Base-by-base conservation (phyloP, 2,797 vertebrate genomes). In the Meriones psammophilus region DNA sequence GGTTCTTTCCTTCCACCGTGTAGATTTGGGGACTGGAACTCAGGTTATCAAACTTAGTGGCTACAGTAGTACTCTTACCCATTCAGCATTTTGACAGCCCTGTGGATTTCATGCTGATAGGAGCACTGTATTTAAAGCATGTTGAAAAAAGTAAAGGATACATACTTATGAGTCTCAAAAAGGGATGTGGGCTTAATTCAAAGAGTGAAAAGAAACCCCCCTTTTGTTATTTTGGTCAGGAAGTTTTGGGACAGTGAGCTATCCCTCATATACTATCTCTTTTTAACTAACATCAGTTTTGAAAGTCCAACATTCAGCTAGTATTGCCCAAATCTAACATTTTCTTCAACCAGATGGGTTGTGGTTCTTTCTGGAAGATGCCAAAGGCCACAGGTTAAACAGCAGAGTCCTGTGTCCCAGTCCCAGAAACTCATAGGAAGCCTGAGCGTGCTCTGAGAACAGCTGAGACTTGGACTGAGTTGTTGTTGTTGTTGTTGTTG, bases 31-130 rank as follows among this genome's bases (percentile, higher is more conserved):
- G 22, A 2, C 8, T 18, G 56, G 84, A 71, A 6, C 33, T 71
- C 66, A 2, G 46, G n/a, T n/a, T 20, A 10, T 69, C 42, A 86
- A 8, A 7, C 42, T 24, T 68, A 24, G 17, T 50, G 83, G 26
- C 5, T 50, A 50, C 50, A 50, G 50, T 7, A 54, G 28, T 7
- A 20, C 54, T 28, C 68, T 36, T 71, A 8, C 20, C 50, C 8
- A 28, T 9, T 58, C 8, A 58, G 85, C n/a, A 28, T 73, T n/a
- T 69, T 42, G 36, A 26, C 60, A 46, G 36, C 39, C 60, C 56
- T 91, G 33, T 91, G 56, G 94, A 54, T 85, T 96, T 93, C 18
- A 15, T 92, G 71, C 33, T 91, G 83, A 4, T 42, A 56, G 30
- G 80, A 66, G 54, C 60, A 68, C 62, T 89, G 30, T 50, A 56